A percentile compares a stretch with the other conserved stretches of the same genome.
phyloP scores from a whole-genome alignment of 2,888 invertebrate species.

The Oasisia sp. region DNA sequence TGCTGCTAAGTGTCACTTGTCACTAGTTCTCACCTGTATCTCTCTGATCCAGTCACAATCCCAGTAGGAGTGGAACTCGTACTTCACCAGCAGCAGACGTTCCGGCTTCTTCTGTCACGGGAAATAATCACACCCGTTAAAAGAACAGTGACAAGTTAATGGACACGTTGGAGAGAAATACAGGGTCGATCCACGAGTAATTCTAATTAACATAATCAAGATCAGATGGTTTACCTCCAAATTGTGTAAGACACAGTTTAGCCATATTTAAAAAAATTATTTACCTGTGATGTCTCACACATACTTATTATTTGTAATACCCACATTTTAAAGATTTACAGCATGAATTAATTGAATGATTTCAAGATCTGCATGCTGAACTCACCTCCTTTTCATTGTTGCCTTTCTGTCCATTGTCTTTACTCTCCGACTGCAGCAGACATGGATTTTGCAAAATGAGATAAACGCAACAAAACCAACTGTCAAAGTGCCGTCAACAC shows the following conservation, averaged over 20 bases:
- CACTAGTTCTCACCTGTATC: conserved; percentile 35
- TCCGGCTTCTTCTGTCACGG: conserved; percentile 29
- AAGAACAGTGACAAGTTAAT: background rate
- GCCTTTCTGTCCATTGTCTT: background rate
- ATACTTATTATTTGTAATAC: no score
- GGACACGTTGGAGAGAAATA: background rate
- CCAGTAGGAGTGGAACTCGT: conserved; percentile 45
- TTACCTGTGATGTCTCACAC: no score
- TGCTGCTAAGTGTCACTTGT: background rate
- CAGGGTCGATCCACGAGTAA: background rate
- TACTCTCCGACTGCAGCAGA: background rate
- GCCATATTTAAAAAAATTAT: no score
- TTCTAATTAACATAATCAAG: no score
- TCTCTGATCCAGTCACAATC: conserved; percentile 47
- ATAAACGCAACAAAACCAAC: no score
- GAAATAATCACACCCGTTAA: background rate
- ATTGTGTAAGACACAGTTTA: no score
- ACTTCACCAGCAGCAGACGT: conserved; percentile 41
- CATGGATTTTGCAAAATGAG: background rate
- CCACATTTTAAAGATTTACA: no score
- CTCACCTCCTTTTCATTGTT: background rate
- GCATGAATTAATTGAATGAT: no score
- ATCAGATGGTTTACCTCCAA: no score
- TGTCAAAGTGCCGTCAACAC: no score
- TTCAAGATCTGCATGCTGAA: background rate